These are phyloP conservation scores for Glaucomys volans DNA, from an alignment of 2,113 vertebrate genomes.

Conservation along the genomic window DNA sequence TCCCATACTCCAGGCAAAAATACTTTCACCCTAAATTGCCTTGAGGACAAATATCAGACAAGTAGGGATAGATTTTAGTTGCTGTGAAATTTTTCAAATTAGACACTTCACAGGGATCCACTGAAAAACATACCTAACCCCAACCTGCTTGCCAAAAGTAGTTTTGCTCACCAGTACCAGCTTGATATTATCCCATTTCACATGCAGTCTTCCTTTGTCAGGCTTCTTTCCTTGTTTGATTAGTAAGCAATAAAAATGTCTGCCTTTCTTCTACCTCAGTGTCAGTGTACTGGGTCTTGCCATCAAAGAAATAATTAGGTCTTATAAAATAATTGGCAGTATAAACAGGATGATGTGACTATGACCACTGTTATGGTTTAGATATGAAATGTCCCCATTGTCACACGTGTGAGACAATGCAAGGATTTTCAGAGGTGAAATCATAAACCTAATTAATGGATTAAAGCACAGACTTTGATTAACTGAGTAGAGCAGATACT, in stretches of 20 bases:
- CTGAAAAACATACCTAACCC: neutral
- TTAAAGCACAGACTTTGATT: too few species aligned
- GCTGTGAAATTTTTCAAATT: neutral
- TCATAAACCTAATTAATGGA: too few species aligned
- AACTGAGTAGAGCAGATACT: too few species aligned
- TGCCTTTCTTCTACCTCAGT: neutral
- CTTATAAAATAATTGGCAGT: neutral
- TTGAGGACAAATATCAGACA: neutral
- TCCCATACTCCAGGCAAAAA: neutral
- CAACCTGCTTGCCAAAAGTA: neutral
- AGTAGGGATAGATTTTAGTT: neutral
- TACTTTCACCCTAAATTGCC: neutral
- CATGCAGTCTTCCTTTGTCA: too few species aligned
- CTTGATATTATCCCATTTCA: neutral
- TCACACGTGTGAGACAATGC: too few species aligned
- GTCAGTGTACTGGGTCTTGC: neutral
- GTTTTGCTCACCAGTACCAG: fast-evolving
- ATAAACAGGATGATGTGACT: neutral
- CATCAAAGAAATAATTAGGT: neutral
- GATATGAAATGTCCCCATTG: too few species aligned
- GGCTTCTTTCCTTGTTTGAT: neutral
- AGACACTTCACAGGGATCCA: neutral
- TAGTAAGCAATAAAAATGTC: neutral
- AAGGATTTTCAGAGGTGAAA: too few species aligned
- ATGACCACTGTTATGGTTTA: neutral